Percentiles rank a stretch among this genome's conserved stretches.
phyloP scores from a whole-genome alignment of 2,113 vertebrate genomes.

The Aegithalos caudatus region DNA sequence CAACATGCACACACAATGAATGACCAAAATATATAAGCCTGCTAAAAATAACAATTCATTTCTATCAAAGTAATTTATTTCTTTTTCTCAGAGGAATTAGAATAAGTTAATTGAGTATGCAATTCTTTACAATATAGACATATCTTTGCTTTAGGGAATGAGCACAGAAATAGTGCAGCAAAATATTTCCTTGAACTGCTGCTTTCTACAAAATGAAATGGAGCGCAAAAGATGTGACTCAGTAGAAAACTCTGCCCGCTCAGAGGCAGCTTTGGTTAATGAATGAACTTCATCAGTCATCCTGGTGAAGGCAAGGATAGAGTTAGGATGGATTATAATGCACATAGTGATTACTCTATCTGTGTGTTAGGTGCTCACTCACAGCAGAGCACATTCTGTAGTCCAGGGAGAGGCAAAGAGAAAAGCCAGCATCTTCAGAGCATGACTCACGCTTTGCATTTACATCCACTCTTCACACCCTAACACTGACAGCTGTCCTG shows the following conservation, averaged over 20 bases:
- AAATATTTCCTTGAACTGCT: not conserved
- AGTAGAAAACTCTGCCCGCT: not conserved
- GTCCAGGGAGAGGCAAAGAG: not conserved
- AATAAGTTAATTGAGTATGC: not conserved
- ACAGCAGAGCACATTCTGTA: not conserved
- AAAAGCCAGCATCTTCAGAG: not conserved
- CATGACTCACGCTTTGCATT: not conserved
- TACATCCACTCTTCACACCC: not conserved
- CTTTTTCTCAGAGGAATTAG: not conserved
- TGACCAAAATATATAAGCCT: not conserved
- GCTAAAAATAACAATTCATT: not conserved
- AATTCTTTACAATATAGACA: not conserved
- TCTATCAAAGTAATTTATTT: not conserved
- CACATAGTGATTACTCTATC: not conserved
- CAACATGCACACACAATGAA: not conserved
- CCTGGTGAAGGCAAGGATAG: not conserved
- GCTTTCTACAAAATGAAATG: not conserved
- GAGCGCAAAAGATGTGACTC: not conserved
- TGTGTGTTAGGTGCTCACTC: not conserved
- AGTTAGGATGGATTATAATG: not conserved
- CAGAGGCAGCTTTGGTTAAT: not conserved
- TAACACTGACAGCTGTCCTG: not conserved
- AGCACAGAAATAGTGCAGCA: not conserved
- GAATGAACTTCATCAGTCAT: not conserved
- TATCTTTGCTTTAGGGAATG: not conserved